A percentile compares a stretch with the other conserved stretches of the same genome.
These are phyloP conservation scores for Pedionomus torquatus DNA, from an alignment of 2,113 vertebrate genomes.

Conservation along the genomic window DNA sequence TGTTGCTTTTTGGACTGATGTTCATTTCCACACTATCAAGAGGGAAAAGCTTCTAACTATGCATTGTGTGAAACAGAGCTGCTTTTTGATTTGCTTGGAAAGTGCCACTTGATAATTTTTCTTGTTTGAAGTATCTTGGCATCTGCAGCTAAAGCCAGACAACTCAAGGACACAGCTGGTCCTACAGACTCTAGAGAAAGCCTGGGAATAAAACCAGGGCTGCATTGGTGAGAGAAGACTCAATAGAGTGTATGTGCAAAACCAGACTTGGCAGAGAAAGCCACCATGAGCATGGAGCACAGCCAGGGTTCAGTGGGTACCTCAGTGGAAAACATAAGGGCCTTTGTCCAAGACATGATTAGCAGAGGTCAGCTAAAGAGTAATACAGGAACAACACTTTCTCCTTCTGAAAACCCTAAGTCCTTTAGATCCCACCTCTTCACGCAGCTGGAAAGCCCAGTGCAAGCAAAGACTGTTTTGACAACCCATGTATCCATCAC, in stretches of 20 bases:
- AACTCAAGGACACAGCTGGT: slow-evolving; percentile 62
- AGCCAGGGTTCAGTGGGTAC: neutral
- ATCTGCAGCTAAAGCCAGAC: neutral
- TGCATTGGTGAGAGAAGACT: slow-evolving; percentile 22
- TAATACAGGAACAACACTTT: neutral
- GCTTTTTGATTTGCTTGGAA: slow-evolving; percentile 1
- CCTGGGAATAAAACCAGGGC: slow-evolving; percentile 32
- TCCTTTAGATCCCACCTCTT: neutral
- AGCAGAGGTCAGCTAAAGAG: slow-evolving; percentile 28
- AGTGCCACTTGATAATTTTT: neutral
- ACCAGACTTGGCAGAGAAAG: slow-evolving; percentile 35
- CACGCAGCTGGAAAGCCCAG: neutral
- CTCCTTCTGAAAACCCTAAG: neutral
- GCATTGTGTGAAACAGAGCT: slow-evolving; percentile 4
- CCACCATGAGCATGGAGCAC: neutral
- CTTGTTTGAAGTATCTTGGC: slow-evolving; percentile 45
- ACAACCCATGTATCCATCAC: neutral
- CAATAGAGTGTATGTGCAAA: neutral
- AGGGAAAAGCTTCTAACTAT: neutral
- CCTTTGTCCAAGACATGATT: neutral
- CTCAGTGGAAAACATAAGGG: neutral
- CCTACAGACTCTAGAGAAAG: slow-evolving; percentile 49
- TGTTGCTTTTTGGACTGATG: neutral
- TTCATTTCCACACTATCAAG: neutral
- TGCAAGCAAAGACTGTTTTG: neutral